A percentile compares a stretch with the other conserved stretches of the same genome.
Evolutionary conservation across 2,888 invertebrate genomes (phyloP).

Genomic region (Atrina japonica): DNA sequence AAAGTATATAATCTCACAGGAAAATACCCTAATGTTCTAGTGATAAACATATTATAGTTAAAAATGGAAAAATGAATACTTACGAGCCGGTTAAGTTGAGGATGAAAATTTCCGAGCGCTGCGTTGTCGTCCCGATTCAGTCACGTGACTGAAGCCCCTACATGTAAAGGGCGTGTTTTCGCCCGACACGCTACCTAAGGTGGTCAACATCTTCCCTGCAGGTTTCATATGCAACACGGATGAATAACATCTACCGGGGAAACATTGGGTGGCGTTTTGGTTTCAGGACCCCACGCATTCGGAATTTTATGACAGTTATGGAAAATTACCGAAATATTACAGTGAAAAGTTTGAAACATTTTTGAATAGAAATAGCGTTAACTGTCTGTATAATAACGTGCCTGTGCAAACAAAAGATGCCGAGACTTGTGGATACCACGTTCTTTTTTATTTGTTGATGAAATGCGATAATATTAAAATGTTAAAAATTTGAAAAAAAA

Average conservation of each 20-base stretch:
- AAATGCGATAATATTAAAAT: no score
- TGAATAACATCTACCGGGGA: no score
- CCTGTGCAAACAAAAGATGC: not conserved
- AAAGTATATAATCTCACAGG: not conserved
- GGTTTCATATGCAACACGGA: no score
- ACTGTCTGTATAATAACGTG: not conserved
- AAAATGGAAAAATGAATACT: not conserved
- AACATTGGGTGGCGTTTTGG: no score
- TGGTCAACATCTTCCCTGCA: not conserved
- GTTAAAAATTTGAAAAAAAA: no score
- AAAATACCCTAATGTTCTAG: not conserved
- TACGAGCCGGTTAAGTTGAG: not conserved
- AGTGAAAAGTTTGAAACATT: constrained; percentile 19
- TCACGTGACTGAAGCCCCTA: constrained; percentile 12
- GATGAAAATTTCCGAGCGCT: not conserved
- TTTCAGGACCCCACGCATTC: not conserved
- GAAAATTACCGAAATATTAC: constrained; percentile 21
- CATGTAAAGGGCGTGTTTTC: no score
- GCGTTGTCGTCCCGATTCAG: not conserved
- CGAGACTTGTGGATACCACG: constrained; percentile 20
- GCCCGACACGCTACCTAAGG: no score
- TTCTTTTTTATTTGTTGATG: no score
- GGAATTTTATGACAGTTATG: constrained; percentile 29
- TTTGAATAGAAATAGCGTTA: constrained; percentile 15
- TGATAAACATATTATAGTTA: not conserved